phyloP scores from a whole-genome alignment of 2,797 vertebrate genomes.

The Rhyacichthys aspro region DNA sequence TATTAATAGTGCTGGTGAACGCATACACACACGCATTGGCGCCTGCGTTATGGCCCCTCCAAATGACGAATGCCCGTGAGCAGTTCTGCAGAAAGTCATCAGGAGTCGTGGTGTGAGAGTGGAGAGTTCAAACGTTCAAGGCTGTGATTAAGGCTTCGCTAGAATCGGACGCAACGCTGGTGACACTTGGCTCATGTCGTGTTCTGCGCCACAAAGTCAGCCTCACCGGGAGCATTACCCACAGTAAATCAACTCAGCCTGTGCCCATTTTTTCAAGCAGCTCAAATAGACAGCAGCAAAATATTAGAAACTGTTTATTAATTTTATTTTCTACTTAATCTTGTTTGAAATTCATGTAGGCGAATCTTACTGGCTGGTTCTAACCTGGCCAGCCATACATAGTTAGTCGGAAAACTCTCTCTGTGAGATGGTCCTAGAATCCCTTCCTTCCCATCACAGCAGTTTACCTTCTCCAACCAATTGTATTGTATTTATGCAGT shows the following conservation, averaged over 20 bases:
- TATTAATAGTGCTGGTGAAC: constrained; percentile 56
- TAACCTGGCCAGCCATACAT: too few species aligned
- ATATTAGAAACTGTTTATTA: too few species aligned
- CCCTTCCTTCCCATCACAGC: too few species aligned
- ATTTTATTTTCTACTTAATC: too few species aligned
- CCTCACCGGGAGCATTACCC: constrained; percentile 51
- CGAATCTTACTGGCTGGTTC: too few species aligned
- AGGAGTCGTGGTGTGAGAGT: constrained; percentile 44
- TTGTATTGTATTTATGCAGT: too few species aligned
- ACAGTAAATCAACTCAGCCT: constrained; percentile 58
- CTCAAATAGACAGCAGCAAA: too few species aligned
- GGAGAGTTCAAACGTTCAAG: constrained; percentile 70
- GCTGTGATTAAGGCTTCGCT: constrained; percentile 57
- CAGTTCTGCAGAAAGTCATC: constrained; percentile 51
- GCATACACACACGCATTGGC: constrained; percentile 36
- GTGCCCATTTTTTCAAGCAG: too few species aligned
- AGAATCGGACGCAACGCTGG: constrained; percentile 26
- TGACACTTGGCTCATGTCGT: constrained; percentile 56
- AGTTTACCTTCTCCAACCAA: too few species aligned
- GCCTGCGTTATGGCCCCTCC: constrained; percentile 15
- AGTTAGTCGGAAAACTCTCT: too few species aligned
- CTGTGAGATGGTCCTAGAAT: too few species aligned
- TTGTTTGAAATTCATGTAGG: too few species aligned
- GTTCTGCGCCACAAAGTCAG: constrained; percentile 47
- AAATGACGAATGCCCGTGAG: constrained; percentile 47